Evolutionary conservation across 92 coral and sea anemone species (phyloP), one percentile per base, ranked within the genome.

Genomic region (Bergia puertoricense): DNA sequence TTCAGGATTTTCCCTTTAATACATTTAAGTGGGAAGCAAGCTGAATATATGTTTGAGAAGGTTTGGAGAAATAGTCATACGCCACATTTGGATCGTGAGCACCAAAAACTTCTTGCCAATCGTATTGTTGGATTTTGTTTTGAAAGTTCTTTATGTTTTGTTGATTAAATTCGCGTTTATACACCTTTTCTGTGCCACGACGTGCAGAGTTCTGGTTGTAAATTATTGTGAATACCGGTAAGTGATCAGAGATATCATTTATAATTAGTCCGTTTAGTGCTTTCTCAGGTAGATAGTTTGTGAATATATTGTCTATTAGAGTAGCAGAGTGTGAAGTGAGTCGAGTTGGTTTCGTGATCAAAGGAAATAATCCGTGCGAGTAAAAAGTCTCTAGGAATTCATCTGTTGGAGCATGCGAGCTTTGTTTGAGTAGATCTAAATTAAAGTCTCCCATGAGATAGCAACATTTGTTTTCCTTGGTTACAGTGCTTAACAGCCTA

Each of bases 381-480:
- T 83, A 89, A 40, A 93, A 71, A 2, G 57, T 50, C 67, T 88
- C 85, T 39, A 93, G 44, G 76, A 91, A 91, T 71, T 82, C 88
- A 51, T 85, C 69, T 36, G 93, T 91, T 20, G 83, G 80, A 39
- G 67, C 67, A 18, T 91, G 88, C 4, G 62, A 56, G 37, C 88
- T 81, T 67, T 91, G 62, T 36, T 88, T 86, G 30, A 93, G 81
- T 16, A 88, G 86, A 74, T n/a, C n/a, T n/a, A n/a, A n/a, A n/a
- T n/a, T n/a, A n/a, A n/a, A n/a, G n/a, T n/a, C 91, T 93, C 91
- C 92, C 89, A 88, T 89, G 39, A 93, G 37, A 72, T 88, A 93
- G 22, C 85, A 79, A 15, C 69, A 54, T 79, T 91, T 89, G 57
- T 91, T 88, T 43, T 81, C 86, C 71, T 86, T 83, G 39, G 90